phyloP scores from a whole-genome alignment of 2,888 invertebrate species.

The Sepiola atlantica region DNA sequence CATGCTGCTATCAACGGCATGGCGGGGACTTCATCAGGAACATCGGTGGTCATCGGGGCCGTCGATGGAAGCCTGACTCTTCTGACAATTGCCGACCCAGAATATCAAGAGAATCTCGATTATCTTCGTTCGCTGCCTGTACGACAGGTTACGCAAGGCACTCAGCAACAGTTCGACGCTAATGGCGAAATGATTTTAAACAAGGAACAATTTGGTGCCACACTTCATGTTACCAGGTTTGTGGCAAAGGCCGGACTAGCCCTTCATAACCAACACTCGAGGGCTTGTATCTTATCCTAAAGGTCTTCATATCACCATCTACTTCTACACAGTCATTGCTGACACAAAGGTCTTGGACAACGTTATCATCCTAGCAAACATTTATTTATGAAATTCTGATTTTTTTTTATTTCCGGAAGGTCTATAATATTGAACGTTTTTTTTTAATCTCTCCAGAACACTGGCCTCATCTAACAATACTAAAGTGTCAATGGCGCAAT shows the following conservation, averaged over 20 bases:
- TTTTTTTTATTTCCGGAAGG: no score
- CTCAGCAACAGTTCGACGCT: conserved; percentile 51
- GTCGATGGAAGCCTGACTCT: conserved; percentile 95
- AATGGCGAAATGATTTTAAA: conserved; percentile 60
- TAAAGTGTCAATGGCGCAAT: no score
- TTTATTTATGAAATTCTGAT: no score
- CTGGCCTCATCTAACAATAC: no score
- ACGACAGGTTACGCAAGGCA: conserved; percentile 58
- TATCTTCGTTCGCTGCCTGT: conserved; percentile 67
- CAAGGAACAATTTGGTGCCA: conserved; percentile 67
- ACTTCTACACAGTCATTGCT: not conserved
- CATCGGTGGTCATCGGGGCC: conserved; percentile 84
- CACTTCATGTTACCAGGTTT: conserved; percentile 70
- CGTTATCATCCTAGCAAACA: no score
- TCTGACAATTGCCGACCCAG: conserved; percentile 84
- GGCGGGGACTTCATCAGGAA: conserved; percentile 68
- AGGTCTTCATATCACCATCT: not conserved
- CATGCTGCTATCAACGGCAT: conserved; percentile 72
- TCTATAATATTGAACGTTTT: no score
- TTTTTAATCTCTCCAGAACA: no score
- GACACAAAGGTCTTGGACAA: no score
- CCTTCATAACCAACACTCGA: conserved; percentile 60
- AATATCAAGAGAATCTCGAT: conserved; percentile 64
- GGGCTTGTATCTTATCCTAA: conserved; percentile 68
- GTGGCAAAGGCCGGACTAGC: conserved; percentile 70